phyloP scores from a whole-genome alignment of 2,888 invertebrate genomes.

The Lapara coniferarum region DNA sequence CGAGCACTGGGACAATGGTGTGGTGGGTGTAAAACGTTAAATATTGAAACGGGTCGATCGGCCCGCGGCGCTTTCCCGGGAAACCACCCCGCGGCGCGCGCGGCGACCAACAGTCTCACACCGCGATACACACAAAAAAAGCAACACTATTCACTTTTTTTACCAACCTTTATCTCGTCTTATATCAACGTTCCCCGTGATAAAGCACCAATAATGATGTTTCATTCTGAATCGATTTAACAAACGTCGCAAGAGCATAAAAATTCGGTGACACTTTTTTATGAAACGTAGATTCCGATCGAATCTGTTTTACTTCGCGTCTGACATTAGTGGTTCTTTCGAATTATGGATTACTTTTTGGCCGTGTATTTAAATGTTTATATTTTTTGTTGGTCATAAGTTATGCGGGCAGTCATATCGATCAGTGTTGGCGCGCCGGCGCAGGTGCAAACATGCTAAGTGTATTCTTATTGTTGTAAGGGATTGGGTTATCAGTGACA shows the following conservation, averaged over 20 bases:
- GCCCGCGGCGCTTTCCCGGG: constrained; percentile 69
- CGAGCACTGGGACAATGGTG: constrained; percentile 65
- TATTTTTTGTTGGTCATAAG: constrained; percentile 48
- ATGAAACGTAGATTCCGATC: constrained; percentile 45
- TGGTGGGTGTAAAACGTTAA: constrained; percentile 79
- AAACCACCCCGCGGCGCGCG: constrained; percentile 79
- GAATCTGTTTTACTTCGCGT: constrained; percentile 37
- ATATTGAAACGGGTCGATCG: constrained; percentile 73
- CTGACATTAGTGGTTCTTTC: constrained; percentile 27
- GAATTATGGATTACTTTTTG: constrained; percentile 41
- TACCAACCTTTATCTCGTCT: constrained; percentile 68
- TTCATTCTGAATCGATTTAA: constrained; percentile 76
- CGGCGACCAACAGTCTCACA: constrained; percentile 80
- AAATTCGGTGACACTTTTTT: constrained; percentile 70
- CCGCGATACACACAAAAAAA: constrained; percentile 73
- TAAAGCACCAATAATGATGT: constrained; percentile 83
- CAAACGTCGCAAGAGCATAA: constrained; percentile 61
- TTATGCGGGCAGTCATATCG: constrained; percentile 69
- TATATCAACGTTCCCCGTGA: constrained; percentile 75
- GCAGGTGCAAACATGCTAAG: constrained; percentile 84
- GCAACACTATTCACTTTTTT: constrained; percentile 66
- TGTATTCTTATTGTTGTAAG: constrained; percentile 83
- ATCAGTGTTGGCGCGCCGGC: constrained; percentile 65
- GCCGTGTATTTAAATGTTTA: constrained; percentile 44
- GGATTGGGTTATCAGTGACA: constrained; percentile 83